Evolutionary conservation across 2,888 invertebrate genomes (phyloP), one percentile per base, ranked within the genome.

Genomic region (Drosophila leonis): DNA sequence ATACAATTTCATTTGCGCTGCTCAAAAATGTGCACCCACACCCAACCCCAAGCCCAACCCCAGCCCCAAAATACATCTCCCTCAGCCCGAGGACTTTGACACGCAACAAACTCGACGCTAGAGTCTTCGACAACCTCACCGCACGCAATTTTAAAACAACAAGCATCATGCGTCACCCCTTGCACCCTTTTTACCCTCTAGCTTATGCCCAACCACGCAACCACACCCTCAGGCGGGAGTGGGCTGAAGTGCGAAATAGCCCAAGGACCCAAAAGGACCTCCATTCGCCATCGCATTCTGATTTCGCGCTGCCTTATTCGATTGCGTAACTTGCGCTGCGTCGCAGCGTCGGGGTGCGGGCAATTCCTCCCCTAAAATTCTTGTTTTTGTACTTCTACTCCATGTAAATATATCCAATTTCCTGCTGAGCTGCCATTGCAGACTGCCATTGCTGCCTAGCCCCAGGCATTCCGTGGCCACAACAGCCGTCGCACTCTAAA

Each of bases 101-200:
- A 86, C 83, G 86, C 83, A 80, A 85, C 42, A 64, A 44, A 55
- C 42, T 49, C 61, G 52, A 48, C 54, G 15, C 60, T 60, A 56
- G 44, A 51, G 33, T 24, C 37, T 29, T n/a, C 35, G 41, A 20
- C 65, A 46, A 64, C 48, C 51, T 48, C 44, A 59, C 66, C 64
- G 80, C 90, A 91, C 90, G 91, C 90, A 91, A 91, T 88, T 91
- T 89, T 80, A 84, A 88, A 90, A 88, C 81, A 83, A 90, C 77
- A 78, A 70, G 83, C 73, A 81, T 35, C 52, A 52, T 37, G 33
- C 54, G 37, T 49, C 54, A 54, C 29, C 54, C 54, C 54, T 27
- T 39, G 39, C 51, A 31, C 18, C 46, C 46, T 24, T 41, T 55
- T 41, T 2, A 20, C 18, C 41, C n/a, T 12, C 27, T n/a, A 27